Evolutionary conservation across 2,888 invertebrate species (phyloP), one percentile per base, ranked within the genome.

Genomic region (Buathra laborator): DNA sequence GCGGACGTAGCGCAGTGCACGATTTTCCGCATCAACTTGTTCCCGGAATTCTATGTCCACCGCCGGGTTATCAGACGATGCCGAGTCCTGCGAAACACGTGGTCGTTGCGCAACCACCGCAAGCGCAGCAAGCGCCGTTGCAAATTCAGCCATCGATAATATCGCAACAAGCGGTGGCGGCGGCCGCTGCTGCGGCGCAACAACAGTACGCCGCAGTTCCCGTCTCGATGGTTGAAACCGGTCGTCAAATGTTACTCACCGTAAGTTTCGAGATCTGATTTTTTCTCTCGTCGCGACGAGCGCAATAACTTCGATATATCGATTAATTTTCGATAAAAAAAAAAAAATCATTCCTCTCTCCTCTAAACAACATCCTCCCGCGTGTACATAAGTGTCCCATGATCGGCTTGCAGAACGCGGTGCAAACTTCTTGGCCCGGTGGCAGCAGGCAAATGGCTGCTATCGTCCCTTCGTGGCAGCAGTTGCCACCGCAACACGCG

Each of bases 1-100:
- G 92, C 44, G 93, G 93, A 56, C 88, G 94, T 86, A 93, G 89
- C 66, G 94, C 92, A 80, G 95, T 95, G 37, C 95, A 96, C 87
- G 96, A 97, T 66, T 98, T 98, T 95, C 97, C 97, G 90, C 97
- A 98, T 91, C 97, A 98, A 94, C 95, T 99, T 94, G 98, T 98
- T 51, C 98, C 98, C n/a, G 98, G 98, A 68, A 97, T 99, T 91
- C 95, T 99, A 77, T 98, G 98, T 94, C 98, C 98, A 91, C 93
- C 94, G 14, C 97, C 97, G 59, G 96, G 97, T 24, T 98, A 98
- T 92, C 98, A 98, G 95, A 96, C 96, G 29, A 95, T 96, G 94
- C 96, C 96, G 77, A 96, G 96, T 74, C 96, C 96, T 48, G 95
- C 96, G 4, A 96, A 96, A 91, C 96, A 96, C 90, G 96, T 97